Conservation (phyloP, 2,888 invertebrate species). For the Ormyrus thymus region DNA sequence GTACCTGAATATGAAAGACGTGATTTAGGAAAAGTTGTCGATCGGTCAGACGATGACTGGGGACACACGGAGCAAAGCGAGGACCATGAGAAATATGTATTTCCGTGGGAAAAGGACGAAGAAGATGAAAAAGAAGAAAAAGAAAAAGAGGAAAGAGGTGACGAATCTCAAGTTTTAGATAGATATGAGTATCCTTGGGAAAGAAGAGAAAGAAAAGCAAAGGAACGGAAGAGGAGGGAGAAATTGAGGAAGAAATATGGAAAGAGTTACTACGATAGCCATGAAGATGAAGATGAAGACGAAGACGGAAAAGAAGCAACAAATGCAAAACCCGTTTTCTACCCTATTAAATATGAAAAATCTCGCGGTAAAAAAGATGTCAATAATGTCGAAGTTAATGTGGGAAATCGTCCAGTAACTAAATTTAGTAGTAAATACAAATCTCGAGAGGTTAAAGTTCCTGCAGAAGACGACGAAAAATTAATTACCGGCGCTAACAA, state of each 20-base stretch:
- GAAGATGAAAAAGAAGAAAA: slow-evolving; percentile 56
- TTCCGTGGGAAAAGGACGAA: slow-evolving; percentile 67
- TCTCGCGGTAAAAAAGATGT: slow-evolving; percentile 45
- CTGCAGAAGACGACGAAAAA: slow-evolving; percentile 41
- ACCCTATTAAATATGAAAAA: slow-evolving; percentile 54
- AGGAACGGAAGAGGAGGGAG: slow-evolving; percentile 56
- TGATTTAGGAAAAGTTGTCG: slow-evolving; percentile 48
- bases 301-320: slow-evolving; percentile 36
- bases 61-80: slow-evolving; percentile 55
- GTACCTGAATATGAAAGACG: slow-evolving; percentile 57
- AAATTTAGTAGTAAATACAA: slow-evolving; percentile 66
- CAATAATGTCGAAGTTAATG: slow-evolving; percentile 59
- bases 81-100: slow-evolving; percentile 61
- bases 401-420: slow-evolving; percentile 57
- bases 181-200: slow-evolving; percentile 72
- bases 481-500: slow-evolving; percentile 47
- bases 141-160: slow-evolving; percentile 52
- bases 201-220: slow-evolving; percentile 64
- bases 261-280: slow-evolving; percentile 54
- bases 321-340: slow-evolving; percentile 27
- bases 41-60: slow-evolving; percentile 50
- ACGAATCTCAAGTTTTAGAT: slow-evolving; percentile 56
- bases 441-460: slow-evolving; percentile 33
- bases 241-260: slow-evolving; percentile 34
- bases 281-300: slow-evolving; percentile 49